phyloP scores from a whole-genome alignment of 2,888 invertebrate species.

The Apamea anceps region DNA sequence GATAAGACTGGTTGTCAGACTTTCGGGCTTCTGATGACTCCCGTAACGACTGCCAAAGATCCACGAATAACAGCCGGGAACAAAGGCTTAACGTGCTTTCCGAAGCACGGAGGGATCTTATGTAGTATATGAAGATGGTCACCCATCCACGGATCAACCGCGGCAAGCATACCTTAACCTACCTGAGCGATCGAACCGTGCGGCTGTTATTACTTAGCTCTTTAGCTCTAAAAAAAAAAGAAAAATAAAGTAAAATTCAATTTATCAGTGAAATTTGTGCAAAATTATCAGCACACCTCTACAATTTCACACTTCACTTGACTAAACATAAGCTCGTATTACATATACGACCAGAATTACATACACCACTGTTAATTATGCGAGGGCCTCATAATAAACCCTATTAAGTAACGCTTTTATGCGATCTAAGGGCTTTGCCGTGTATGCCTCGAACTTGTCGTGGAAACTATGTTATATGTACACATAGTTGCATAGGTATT shows the following conservation, averaged over 20 bases:
- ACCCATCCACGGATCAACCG: too few species aligned
- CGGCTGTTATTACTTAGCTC: neutral
- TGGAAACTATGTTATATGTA: conserved; percentile 31
- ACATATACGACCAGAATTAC: conserved; percentile 31
- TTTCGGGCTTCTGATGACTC: too few species aligned
- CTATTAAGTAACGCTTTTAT: conserved; percentile 66
- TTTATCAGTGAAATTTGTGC: conserved; percentile 1
- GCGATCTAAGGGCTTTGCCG: conserved; percentile 64
- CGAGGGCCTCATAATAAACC: conserved; percentile 64
- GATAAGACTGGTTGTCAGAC: too few species aligned
- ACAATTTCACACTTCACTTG: conserved; percentile 63
- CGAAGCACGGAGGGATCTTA: neutral
- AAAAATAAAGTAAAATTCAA: neutral
- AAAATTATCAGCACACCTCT: conserved; percentile 18
- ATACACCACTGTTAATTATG: conserved; percentile 63
- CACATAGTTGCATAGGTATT: conserved; percentile 12
- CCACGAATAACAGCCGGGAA: neutral
- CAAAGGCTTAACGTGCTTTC: neutral
- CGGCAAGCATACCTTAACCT: neutral
- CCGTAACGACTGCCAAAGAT: neutral
- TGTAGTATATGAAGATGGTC: neutral
- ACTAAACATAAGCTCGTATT: conserved; percentile 47
- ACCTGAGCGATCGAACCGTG: neutral
- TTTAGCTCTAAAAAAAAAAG: fast-evolving
- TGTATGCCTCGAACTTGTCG: conserved; percentile 61